Evolutionary conservation across 2,113 vertebrate species (phyloP).

Genomic region (Coracopsis vasa): DNA sequence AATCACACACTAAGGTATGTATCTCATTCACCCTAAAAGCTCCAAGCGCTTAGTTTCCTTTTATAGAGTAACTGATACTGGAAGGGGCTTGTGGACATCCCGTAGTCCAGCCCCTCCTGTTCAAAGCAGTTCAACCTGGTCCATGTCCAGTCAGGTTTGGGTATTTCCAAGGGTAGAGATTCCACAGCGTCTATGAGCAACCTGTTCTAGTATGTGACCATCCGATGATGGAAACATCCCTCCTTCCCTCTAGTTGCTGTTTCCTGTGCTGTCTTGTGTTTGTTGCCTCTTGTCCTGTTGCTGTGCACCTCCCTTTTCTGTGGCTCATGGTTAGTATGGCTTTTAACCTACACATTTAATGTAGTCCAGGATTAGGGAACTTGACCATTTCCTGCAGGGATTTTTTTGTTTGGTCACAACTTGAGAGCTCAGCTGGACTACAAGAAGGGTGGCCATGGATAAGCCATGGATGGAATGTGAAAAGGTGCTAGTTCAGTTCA

Average conservation of each 20-base stretch:
- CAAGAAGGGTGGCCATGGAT: neutral
- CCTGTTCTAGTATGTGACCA: rapidly evolving
- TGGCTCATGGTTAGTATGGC: neutral
- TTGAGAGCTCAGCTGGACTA: neutral
- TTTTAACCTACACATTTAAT: neutral
- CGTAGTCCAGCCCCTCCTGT: neutral
- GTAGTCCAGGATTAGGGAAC: neutral
- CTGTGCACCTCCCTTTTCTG: neutral
- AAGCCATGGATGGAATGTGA: neutral
- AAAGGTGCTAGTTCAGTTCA: neutral
- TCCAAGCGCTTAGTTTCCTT: neutral
- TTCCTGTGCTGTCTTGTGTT: neutral
- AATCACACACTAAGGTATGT: neutral
- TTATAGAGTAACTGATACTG: neutral
- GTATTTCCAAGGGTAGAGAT: neutral
- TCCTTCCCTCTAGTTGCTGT: rapidly evolving
- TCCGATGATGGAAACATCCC: neutral
- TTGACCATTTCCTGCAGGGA: rapidly evolving
- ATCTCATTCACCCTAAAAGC: neutral
- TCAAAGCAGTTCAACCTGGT: neutral
- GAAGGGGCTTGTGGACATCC: no score
- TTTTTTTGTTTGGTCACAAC: neutral
- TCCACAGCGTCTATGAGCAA: neutral
- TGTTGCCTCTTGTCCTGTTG: rapidly evolving
- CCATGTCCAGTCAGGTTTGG: neutral